These are phyloP conservation scores for Mustela nigripes DNA, from an alignment of 2,113 vertebrate genomes.

Conservation along the genomic window DNA sequence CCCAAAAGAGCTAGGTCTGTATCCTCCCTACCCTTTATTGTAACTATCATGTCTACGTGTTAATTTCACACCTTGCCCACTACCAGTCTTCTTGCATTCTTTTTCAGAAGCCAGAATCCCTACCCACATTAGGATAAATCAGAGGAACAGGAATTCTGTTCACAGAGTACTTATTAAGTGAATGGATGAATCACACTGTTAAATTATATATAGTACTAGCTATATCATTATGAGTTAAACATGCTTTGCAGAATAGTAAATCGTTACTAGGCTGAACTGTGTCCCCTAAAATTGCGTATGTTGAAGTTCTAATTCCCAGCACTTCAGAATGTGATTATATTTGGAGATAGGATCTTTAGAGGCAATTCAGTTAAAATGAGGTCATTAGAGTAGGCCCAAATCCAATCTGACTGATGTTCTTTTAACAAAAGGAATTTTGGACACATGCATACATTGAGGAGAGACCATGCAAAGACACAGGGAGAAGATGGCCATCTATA, in stretches of 20 bases:
- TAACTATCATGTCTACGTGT: background rate
- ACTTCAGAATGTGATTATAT: background rate
- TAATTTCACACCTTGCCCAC: background rate
- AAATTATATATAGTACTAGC: background rate
- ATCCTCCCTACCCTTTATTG: background rate
- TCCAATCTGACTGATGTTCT: background rate
- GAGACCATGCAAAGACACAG: background rate
- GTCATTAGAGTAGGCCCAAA: background rate
- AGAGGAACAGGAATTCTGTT: background rate
- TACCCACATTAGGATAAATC: background rate
- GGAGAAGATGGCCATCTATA: background rate
- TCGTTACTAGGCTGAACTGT: background rate
- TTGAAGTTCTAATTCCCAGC: background rate
- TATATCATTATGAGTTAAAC: background rate
- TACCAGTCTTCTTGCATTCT: background rate
- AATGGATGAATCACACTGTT: background rate
- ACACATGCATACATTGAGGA: background rate
- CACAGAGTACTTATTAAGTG: background rate
- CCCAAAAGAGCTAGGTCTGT: background rate
- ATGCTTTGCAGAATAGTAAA: background rate
- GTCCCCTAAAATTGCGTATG: background rate
- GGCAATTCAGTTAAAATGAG: background rate
- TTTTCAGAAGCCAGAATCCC: background rate
- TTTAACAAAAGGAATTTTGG: background rate
- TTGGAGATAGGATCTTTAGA: background rate